Conservation (phyloP, 1,140 invertebrate species). For the Drosophila virilis region DNA sequence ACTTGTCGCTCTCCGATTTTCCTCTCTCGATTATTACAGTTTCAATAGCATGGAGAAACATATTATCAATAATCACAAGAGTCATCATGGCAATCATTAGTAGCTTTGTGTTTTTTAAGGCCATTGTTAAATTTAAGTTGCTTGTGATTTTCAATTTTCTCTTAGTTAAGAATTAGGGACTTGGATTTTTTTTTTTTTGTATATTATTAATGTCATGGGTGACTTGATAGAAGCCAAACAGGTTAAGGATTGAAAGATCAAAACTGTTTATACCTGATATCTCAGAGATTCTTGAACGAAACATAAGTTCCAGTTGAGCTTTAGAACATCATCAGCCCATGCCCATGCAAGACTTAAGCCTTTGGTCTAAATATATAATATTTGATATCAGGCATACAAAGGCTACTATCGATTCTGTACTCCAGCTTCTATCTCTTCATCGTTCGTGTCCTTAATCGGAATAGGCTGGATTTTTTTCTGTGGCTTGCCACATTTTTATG, state of each 20-base stretch:
- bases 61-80: slow-evolving; percentile 12
- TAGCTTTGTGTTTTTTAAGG: not conserved
- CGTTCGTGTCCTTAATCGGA: not conserved
- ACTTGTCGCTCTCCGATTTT: not conserved
- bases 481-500: slow-evolving; percentile 35
- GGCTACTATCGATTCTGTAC: not conserved
- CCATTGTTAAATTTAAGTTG: not conserved
- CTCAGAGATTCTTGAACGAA: too few relatives aligned
- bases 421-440: not conserved
- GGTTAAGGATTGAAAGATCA: not conserved
- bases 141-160: not conserved
- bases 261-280: too few relatives aligned
- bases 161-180: not conserved
- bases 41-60: slow-evolving; percentile 2
- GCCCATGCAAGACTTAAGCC: too few relatives aligned
- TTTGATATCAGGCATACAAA: not conserved
- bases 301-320: too few relatives aligned
- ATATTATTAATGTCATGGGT: not conserved
- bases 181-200: too few relatives aligned
- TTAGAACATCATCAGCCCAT: too few relatives aligned
- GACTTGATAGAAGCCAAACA: not conserved
- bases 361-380: too few relatives aligned
- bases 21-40: not conserved
- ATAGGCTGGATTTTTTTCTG: slow-evolving; percentile 3
- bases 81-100: slow-evolving; percentile 11